phyloP scores from a whole-genome alignment of 2,888 invertebrate species.

The Cryptocheilus praepositus region DNA sequence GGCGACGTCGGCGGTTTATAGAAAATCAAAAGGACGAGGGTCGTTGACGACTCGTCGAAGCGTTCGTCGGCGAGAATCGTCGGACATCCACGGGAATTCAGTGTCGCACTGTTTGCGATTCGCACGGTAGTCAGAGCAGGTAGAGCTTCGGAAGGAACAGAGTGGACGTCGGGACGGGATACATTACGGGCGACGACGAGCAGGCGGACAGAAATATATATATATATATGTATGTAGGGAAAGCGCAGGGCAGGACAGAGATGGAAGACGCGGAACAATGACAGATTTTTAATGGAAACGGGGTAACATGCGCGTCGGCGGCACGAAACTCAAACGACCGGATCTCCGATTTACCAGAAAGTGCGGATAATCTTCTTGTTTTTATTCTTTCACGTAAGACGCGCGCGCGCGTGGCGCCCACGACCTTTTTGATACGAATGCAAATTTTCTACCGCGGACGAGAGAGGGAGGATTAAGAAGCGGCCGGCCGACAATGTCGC shows the following conservation, averaged over 20 bases:
- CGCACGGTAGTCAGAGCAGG: no score
- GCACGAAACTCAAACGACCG: slow-evolving; percentile 39
- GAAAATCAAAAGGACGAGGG: no score
- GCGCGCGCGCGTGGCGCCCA: slow-evolving; percentile 52
- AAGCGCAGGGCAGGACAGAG: slow-evolving; percentile 19
- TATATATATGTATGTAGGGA: slow-evolving; percentile 11
- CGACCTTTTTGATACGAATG: slow-evolving; percentile 70
- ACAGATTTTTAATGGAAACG: no score
- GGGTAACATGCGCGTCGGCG: slow-evolving; percentile 56
- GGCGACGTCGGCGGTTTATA: no score
- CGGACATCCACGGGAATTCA: no score
- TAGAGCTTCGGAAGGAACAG: no score
- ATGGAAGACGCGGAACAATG: slow-evolving; percentile 47
- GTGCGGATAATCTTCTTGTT: slow-evolving; percentile 52
- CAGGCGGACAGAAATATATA: background rate
- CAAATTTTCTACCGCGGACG: slow-evolving; percentile 68
- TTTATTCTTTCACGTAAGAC: no score
- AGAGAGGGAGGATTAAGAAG: slow-evolving; percentile 28
- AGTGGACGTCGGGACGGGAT: no score
- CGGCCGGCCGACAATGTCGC: slow-evolving; percentile 29
- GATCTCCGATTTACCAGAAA: slow-evolving; percentile 46
- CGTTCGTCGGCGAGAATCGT: no score
- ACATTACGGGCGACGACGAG: background rate
- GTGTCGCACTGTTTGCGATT: no score
- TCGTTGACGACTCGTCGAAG: no score